These are phyloP conservation scores for Rhinopomastus cyanomelas DNA, from an alignment of 2,113 vertebrate genomes.

Conservation along the genomic window DNA sequence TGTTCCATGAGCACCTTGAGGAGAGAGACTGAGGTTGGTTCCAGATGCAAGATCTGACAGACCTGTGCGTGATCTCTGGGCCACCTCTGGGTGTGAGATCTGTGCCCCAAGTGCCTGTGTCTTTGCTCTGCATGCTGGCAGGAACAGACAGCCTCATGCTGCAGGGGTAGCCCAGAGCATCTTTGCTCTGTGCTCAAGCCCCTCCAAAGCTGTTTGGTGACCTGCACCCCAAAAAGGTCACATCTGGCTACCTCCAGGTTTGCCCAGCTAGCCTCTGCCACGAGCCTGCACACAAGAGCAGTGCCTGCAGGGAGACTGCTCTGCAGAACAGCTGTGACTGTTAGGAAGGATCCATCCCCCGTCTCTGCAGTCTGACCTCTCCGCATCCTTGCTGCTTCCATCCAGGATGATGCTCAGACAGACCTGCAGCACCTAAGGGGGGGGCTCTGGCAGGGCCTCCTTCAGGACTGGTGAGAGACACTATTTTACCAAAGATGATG, in stretches of 20 bases:
- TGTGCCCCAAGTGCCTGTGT: too few relatives aligned
- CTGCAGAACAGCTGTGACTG: neutral
- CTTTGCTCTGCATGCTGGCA: too few relatives aligned
- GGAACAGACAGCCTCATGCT: too few relatives aligned
- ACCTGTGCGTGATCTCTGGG: fast-evolving
- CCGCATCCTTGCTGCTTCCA: neutral
- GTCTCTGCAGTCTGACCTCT: neutral
- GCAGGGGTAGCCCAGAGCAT: too few relatives aligned
- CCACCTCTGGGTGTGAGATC: too few relatives aligned
- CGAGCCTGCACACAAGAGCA: fast-evolving
- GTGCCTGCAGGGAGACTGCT: neutral
- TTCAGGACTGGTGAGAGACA: neutral
- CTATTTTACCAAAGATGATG: neutral
- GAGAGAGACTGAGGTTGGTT: neutral
- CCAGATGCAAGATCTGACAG: neutral
- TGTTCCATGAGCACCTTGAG: neutral
- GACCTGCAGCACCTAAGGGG: neutral
- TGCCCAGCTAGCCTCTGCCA: neutral
- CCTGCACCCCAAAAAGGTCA: too few relatives aligned
- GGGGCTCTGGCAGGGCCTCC: neutral
- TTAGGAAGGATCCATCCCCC: neutral
- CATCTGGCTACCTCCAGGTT: too few relatives aligned
- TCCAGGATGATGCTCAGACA: neutral
- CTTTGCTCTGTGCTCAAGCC: too few relatives aligned
- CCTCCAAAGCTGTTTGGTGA: too few relatives aligned